Evolutionary conservation across 1,140 invertebrate species (phyloP), one percentile per base, ranked within the genome.

Genomic region (Oreohelix idahoensis): DNA sequence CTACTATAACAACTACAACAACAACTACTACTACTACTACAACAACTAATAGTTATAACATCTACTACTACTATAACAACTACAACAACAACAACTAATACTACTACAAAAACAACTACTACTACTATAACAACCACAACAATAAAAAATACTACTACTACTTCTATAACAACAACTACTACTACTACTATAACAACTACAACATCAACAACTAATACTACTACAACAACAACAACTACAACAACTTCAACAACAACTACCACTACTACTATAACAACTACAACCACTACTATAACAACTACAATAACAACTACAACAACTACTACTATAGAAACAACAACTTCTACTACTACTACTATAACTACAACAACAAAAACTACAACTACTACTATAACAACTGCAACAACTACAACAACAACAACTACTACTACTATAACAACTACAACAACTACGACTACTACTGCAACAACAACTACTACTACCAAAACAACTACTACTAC

Each of bases 111-210:
- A 11, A 49, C 45, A 17, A 49, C 45, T 11, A 49, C 45, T 8
- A 49, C 45, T 49, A 49, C 8, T 49, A 8, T 17, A 11, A 49
- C 45, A 11, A 49, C 45, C 17, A 49, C 45, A 11, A 49, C 45
- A 11, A 49, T 17, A 11, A 49, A 8, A 11, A 49, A 8, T 26
- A 35, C 23, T 36, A 39, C 39, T 35, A 38, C n/a, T 74, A 39
- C 26, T 35, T 35, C 35, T 75, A 39, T 39, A 23, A 38, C 35
- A 32, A 39, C 35, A 17, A 75, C 35, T n/a, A 23, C 5, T 76
- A 29, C 29, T 76, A 20, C 49, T 23, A 73, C 32, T 70, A 82
- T 51, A 32, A 82, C 58, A 53, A 82, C 75, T 73, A 49, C 45
- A 11, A 49, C 45, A 11, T 11, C 45, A 11, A 17, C 45, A 11